Base-by-base conservation (phyloP, 2,113 vertebrate genomes). In the Empidonax traillii region DNA sequence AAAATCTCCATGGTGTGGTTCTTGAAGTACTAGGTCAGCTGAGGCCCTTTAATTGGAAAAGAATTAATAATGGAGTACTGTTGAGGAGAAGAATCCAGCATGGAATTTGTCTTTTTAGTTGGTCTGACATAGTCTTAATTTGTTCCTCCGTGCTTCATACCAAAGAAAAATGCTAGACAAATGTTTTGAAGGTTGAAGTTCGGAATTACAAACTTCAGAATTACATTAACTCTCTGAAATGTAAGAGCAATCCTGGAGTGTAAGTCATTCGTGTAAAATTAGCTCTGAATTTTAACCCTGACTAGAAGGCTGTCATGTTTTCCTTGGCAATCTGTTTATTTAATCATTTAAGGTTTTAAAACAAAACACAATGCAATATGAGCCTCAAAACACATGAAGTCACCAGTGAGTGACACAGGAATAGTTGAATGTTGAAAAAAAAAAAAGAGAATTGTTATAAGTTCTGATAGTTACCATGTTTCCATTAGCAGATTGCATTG, bases 351-450 rank as follows among this genome's bases (percentile, higher is more conserved):
- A 76, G 10, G 5, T 51, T 81, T 74, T 68, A 28, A 15, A 63
- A 44, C 2, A 22, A 84, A 77, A 15, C 74, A 43, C 28, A 49
- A 58, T 25, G 28, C 15, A 59, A 51, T 55, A 72, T 13, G 23
- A 85, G 18, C 4, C n/a, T 12, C 1, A 76, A 93, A 67, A 0
- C 14, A 56, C 0, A 2, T 3, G 1, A 86, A 81, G 12, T 51
- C 37, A 80, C 33, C 23, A 39, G 35, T 7, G 12, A 75, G 20
- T 52, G 7, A 13, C 10, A 58, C 1, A 39, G 7, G 30, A 82
- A 63, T 12, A 62, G 37, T 9, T 41, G 17, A 75, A 63, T 39
- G 3, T 7, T 56, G 30, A 7, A 69, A 46, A 65, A 41, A 39
- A 39, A 74, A 74, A 71, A 58, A 47, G 7, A 51, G 23, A 87